These are phyloP conservation scores for Philereme vetulata DNA, from an alignment of 2,888 invertebrate genomes.

Conservation along the genomic window DNA sequence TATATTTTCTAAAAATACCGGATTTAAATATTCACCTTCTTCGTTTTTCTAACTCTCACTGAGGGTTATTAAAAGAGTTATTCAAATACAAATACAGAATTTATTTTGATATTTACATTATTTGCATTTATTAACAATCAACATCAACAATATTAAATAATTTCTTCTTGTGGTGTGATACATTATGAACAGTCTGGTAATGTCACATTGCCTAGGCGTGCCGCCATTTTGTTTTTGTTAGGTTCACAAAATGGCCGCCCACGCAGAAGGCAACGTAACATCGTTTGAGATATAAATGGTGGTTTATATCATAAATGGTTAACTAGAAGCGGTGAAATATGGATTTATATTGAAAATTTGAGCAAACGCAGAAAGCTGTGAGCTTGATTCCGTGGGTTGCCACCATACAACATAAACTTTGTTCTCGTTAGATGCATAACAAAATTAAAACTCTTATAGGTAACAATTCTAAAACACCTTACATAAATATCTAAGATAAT, in stretches of 20 bases:
- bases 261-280: conserved; percentile 61
- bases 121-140: conserved; percentile 91
- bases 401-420: conserved; percentile 33
- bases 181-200: conserved; percentile 72
- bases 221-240: conserved; percentile 49
- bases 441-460: conserved; percentile 23
- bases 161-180: conserved; percentile 82
- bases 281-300: conserved; percentile 61
- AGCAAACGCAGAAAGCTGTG: conserved; percentile 82
- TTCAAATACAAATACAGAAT: conserved; percentile 89
- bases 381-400: conserved; percentile 71
- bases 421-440: conserved; percentile 22
- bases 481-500: conserved; percentile 25
- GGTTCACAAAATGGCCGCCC: conserved; percentile 49
- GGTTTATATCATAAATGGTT: conserved; percentile 62
- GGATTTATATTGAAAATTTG: conserved; percentile 66
- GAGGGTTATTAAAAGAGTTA: conserved; percentile 59
- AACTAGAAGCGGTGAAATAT: conserved; percentile 75
- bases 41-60: no score
- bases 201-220: conserved; percentile 62
- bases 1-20: conserved; percentile 24
- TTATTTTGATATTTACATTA: conserved; percentile 89
- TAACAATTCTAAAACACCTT: conserved; percentile 30
- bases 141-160: conserved; percentile 90
- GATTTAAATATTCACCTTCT: conserved; percentile 3